Conservation (phyloP, 2,888 invertebrate species). For the Hybos culiciformis region DNA sequence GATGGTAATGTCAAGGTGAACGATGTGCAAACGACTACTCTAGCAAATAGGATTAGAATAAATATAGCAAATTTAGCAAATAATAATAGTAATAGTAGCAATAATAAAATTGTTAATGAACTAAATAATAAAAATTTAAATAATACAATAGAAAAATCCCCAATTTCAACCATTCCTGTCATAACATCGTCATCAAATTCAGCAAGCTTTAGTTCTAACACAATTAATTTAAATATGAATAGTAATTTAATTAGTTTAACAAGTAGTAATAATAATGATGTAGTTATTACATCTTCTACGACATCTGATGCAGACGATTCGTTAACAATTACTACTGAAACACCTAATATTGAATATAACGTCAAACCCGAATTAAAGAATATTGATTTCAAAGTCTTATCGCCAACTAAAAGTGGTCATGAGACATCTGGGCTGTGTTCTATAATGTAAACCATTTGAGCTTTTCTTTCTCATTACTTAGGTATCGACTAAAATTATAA, state of each 20-base stretch:
- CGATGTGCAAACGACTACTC: conserved; percentile 37
- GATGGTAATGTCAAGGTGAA: conserved; percentile 65
- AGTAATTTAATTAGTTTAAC: conserved; percentile 6
- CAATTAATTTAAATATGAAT: not conserved
- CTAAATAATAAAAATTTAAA: conserved; percentile 17
- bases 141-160: conserved; percentile 13
- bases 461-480: no score
- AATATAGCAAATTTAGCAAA: conserved; percentile 60
- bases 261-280: conserved; percentile 5
- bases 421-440: conserved; percentile 78
- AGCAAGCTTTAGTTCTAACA: not conserved
- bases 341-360: conserved; percentile 34
- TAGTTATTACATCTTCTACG: conserved; percentile 8
- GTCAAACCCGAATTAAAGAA: conserved; percentile 54
- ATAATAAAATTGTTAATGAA: conserved; percentile 10
- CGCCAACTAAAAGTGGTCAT: conserved; percentile 56
- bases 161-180: conserved; percentile 32
- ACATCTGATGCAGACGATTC: conserved; percentile 2
- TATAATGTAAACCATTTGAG: conserved; percentile 55
- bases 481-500: no score
- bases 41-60: conserved; percentile 56
- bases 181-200: conserved; percentile 4
- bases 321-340: not conserved
- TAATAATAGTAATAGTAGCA: conserved; percentile 34
- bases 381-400: conserved; percentile 52